Evolutionary conservation across 1,140 invertebrate species (phyloP).

Genomic region (Helicoverpa armigera): DNA sequence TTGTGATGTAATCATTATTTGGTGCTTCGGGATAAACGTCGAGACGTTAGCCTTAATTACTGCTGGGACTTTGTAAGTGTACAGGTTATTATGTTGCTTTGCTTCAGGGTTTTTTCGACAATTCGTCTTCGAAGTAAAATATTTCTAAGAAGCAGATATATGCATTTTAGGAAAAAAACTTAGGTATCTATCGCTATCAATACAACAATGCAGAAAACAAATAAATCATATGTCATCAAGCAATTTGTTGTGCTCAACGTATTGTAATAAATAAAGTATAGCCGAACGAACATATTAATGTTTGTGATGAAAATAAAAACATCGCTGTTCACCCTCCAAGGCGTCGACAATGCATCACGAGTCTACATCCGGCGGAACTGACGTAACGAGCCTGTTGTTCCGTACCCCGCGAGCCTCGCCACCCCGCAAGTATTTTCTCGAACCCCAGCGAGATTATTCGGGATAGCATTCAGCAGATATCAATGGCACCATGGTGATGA

Average conservation of each 20-base stretch:
- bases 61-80: not conserved
- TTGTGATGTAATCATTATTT: conserved; percentile 62
- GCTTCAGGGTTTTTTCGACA: not conserved
- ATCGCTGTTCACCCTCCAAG: conserved; percentile 71
- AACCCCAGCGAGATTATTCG: conserved; percentile 77
- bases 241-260: conserved; percentile 31
- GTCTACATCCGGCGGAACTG: conserved; percentile 81
- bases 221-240: not conserved
- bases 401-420: conserved; percentile 54
- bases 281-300: conserved; percentile 63
- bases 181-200: no score
- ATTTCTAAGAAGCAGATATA: not conserved
- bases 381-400: conserved; percentile 83
- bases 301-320: conserved; percentile 73
- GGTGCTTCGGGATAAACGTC: conserved; percentile 28
- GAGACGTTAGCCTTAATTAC: conserved; percentile 18
- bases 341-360: conserved; percentile 76
- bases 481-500: conserved; percentile 78
- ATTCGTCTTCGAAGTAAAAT: not conserved
- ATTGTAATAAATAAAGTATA: conserved; percentile 47
- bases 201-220: not conserved
- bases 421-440: conserved; percentile 63
- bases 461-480: conserved; percentile 75
- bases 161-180: no score
- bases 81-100: not conserved